Evolutionary conservation across 2,888 invertebrate genomes (phyloP), one percentile per base, ranked within the genome.

Genomic region (Athripsodes cinereus): DNA sequence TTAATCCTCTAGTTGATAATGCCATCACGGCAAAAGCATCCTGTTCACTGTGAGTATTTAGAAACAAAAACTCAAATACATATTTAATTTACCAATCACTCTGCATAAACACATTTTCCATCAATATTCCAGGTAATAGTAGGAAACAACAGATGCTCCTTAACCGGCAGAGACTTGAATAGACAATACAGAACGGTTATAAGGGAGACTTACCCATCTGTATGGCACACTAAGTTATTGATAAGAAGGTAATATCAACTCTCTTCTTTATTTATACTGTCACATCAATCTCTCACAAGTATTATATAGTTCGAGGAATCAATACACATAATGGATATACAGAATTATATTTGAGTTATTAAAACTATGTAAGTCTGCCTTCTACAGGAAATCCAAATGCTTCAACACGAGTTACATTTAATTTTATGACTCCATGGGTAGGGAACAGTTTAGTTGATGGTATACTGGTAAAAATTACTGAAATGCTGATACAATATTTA

Each of bases 161-260:
- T 96, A 69, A 90, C 93, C 62, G 96, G 94, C 65, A 90, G 93
- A 72, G 97, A 97, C 75, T 76, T 97, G 65, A 97, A 97, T 78
- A 83, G 96, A 65, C 92, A 96, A 71, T 98, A 97, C 78, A 82
- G 93, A 64, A 91, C 91, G 55, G 96, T 96, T 31, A 92, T 93
- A 71, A 82, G 92, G 65, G 90, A 90, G 74, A 89, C 91, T 22
- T 93, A 96, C 76, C 96, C 96, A 59, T 88, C 95, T 50, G 93
- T 96, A 64, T 96, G 92, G 90, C 93, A 96, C 74, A 92, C 91
- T 44, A 92, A 92, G 79, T 81, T 92, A 65, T 89, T 92, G 88
- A 86, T 92, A 68, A 82, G 90, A 72, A 86, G 88, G 87, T 85
- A 75, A 69, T 63, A 63, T 18, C 2, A 48, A 6, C 5, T n/a